A percentile compares a stretch with the other conserved stretches of the same genome.
phyloP scores from a whole-genome alignment of 2,888 invertebrate genomes.

The Saturnia pavonia region DNA sequence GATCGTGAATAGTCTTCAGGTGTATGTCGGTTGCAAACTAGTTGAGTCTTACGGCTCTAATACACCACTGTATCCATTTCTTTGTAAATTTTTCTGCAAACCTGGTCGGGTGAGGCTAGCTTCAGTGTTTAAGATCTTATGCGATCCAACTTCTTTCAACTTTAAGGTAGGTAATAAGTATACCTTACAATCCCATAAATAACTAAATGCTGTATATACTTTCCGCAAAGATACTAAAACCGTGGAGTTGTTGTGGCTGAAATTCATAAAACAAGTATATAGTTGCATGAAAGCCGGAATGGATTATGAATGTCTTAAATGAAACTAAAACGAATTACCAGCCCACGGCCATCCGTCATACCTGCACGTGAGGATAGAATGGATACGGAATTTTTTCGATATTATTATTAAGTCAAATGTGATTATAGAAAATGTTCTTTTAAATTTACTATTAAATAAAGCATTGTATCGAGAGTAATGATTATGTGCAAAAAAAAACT shows the following conservation, averaged over 20 bases:
- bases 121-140: too few species aligned
- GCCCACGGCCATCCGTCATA: slow-evolving; percentile 59
- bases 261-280: slow-evolving; percentile 25
- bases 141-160: neutral
- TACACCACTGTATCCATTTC: too few species aligned
- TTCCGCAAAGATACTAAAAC: neutral
- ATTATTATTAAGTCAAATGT: neutral
- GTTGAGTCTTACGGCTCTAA: too few species aligned
- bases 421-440: too few species aligned
- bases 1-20: too few species aligned
- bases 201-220: neutral
- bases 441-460: too few species aligned
- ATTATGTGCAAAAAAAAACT: too few species aligned
- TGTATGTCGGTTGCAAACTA: too few species aligned
- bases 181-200: neutral
- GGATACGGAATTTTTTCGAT: slow-evolving; percentile 38
- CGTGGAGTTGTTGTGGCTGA: slow-evolving; percentile 5
- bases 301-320: slow-evolving; percentile 68
- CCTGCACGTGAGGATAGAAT: slow-evolving; percentile 28
- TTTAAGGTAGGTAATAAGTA: neutral
- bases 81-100: too few species aligned
- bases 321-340: slow-evolving; percentile 69
- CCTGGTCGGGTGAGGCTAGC: too few species aligned
- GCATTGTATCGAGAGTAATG: too few species aligned
- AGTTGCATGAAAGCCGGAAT: slow-evolving; percentile 51